phyloP scores from a whole-genome alignment of 2,797 vertebrate genomes.

The Decapterus maruadsi region DNA sequence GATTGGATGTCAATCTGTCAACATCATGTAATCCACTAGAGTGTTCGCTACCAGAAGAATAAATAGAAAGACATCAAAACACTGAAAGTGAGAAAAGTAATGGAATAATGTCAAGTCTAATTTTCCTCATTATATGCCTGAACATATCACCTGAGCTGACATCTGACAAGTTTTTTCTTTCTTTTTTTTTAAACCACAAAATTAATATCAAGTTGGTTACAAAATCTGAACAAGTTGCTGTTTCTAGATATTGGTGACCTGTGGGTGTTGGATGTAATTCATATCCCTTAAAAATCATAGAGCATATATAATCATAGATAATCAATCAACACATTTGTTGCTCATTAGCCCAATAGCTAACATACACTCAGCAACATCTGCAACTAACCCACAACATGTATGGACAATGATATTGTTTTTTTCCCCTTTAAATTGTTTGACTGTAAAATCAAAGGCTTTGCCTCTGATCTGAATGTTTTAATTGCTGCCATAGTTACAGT shows the following conservation, averaged over 20 bases:
- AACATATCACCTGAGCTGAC: not conserved
- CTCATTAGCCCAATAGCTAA: conserved; percentile 3
- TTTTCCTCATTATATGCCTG: not conserved
- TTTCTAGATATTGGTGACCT: not conserved
- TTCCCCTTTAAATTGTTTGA: conserved; percentile 17
- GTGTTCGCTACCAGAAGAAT: not conserved
- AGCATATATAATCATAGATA: too few species aligned
- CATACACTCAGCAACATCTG: not conserved
- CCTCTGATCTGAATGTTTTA: conserved; percentile 28
- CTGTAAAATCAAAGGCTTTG: conserved; percentile 22
- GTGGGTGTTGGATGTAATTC: not conserved
- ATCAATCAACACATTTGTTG: not conserved
- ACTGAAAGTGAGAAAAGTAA: not conserved
- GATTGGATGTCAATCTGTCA: conserved; percentile 13
- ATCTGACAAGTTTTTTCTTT: not conserved
- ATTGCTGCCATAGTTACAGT: conserved; percentile 21
- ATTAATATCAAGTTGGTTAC: not conserved
- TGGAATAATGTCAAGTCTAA: not conserved
- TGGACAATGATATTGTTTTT: conserved; percentile 3
- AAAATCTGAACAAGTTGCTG: not conserved
- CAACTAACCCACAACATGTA: conserved; percentile 3
- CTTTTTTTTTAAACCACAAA: not conserved
- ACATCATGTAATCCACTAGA: conserved; percentile 1
- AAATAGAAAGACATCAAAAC: not conserved
- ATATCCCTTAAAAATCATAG: not conserved